Conservation (phyloP, 1,140 invertebrate genomes). For the Drosophila subobscura region DNA sequence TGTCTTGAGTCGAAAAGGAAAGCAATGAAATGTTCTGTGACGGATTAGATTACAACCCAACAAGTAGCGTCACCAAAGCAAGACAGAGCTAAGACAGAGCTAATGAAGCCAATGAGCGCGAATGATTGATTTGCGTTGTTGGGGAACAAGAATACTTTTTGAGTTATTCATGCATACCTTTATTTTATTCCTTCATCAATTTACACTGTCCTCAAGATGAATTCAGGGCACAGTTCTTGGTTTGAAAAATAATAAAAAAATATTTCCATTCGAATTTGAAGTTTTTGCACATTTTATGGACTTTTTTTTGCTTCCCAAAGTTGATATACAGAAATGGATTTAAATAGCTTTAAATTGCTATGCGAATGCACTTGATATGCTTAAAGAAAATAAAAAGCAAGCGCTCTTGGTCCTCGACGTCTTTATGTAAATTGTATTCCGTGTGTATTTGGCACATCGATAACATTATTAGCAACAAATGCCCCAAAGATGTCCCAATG, state of each 20-base stretch:
- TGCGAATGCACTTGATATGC: constrained; percentile 27
- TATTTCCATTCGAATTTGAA: too few species aligned
- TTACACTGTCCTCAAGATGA: too few species aligned
- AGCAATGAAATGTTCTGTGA: constrained; percentile 38
- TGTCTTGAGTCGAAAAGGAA: not conserved
- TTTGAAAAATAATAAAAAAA: too few species aligned
- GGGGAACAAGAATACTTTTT: too few species aligned
- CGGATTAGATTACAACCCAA: constrained; percentile 58
- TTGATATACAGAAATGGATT: too few species aligned
- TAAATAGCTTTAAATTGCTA: not conserved
- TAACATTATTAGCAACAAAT: constrained; percentile 79
- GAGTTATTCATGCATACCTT: too few species aligned
- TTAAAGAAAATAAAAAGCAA: not conserved
- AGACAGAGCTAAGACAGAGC: too few species aligned
- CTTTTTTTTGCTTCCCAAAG: too few species aligned
- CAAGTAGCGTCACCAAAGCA: too few species aligned
- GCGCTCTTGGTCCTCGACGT: not conserved
- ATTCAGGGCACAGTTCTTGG: too few species aligned
- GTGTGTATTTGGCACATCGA: constrained; percentile 68
- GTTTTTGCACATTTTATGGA: too few species aligned
- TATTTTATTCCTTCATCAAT: too few species aligned
- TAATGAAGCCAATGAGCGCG: constrained; percentile 62
- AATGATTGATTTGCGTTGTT: constrained; percentile 65
- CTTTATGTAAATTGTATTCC: constrained; percentile 52
- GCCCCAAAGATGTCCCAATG: constrained; percentile 33